Percentiles rank a stretch among this genome's conserved stretches.
These are phyloP conservation scores for Latheticus oryzae DNA, from an alignment of 2,888 invertebrate genomes.

Conservation along the genomic window DNA sequence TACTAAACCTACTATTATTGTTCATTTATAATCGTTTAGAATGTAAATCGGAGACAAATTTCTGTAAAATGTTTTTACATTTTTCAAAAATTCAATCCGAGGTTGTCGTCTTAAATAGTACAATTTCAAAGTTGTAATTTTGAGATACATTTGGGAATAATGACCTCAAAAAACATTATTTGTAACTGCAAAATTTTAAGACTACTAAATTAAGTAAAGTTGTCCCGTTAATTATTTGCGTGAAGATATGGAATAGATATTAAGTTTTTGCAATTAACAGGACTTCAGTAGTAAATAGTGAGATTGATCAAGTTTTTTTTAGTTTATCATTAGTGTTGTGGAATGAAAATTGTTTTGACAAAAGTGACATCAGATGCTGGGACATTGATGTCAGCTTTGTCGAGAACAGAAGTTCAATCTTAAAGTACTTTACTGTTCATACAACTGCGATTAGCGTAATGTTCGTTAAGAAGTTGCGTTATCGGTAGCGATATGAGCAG, in stretches of 20 bases:
- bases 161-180: slow-evolving; percentile 15
- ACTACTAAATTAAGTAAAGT: background rate
- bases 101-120: slow-evolving; percentile 14
- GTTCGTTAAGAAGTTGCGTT: too few relatives aligned
- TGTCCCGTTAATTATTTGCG: slow-evolving; percentile 18
- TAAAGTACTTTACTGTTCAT: slow-evolving; percentile 48
- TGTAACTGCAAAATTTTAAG: background rate
- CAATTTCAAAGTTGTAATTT: slow-evolving; percentile 5
- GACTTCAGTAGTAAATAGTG: slow-evolving; percentile 38
- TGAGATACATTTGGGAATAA: slow-evolving; percentile 24
- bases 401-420: background rate
- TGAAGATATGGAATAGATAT: slow-evolving; percentile 25
- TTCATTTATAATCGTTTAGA: slow-evolving; percentile 57
- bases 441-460: slow-evolving; percentile 44
- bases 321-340: slow-evolving; percentile 6
- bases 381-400: slow-evolving; percentile 30
- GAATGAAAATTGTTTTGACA: slow-evolving; percentile 1
- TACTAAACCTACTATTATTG: slow-evolving; percentile 52
- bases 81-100: slow-evolving; percentile 48
- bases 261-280: slow-evolving; percentile 44
- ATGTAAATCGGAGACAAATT: slow-evolving; percentile 48
- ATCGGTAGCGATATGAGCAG: slow-evolving; percentile 59
- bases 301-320: slow-evolving; percentile 46
- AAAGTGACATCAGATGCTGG: slow-evolving; percentile 37
- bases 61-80: slow-evolving; percentile 53